Evolutionary conservation across 2,113 vertebrate species (phyloP), one percentile per base, ranked within the genome.

Genomic region (Colossoma macropomum): DNA sequence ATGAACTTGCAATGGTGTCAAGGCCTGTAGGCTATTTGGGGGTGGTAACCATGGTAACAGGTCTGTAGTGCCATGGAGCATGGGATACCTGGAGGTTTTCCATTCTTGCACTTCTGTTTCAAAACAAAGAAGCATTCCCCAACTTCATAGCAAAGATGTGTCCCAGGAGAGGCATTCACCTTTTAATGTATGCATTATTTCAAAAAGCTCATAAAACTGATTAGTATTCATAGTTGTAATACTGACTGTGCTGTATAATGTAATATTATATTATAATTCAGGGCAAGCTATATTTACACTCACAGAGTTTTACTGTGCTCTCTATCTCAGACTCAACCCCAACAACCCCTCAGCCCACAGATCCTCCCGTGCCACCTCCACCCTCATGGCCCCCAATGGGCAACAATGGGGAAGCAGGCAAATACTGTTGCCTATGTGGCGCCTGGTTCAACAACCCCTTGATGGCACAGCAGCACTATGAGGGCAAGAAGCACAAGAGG

Each of bases 401-500:
- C 23, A 93, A 92, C 48, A 91, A 92, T 3, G 91, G 93, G 32
- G 94, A 95, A 84, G 94, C 93, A 0, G 92, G 93, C 11, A 95
- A 95, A 85, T 95, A 94, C 86, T 96, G 95, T 82, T 94, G 93
- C 79, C 87, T 95, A 41, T 96, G 95, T 28, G 91, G 94, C 38
- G 94, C 95, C 83, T 96, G 95, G 95, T 96, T 95, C 88, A 95
- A 96, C 90, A 95, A 96, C 90, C 95, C 95, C 0, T 87, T 96
- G 87, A 96, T 96, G 95, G 95, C 95, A 66, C 94, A 95, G 89
- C 95, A 96, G 87, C 95, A 96, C 86, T 96, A 96, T 45, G 94
- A 95, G 81, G 95, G 95, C 82, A 96, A 96, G 85, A 96, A 95
- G 50, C 95, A 96, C 89, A 93, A 94, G 85, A 92, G 94, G 86